phyloP scores from a whole-genome alignment of 2,888 invertebrate genomes.

The Hirtodrosophila cameraria region DNA sequence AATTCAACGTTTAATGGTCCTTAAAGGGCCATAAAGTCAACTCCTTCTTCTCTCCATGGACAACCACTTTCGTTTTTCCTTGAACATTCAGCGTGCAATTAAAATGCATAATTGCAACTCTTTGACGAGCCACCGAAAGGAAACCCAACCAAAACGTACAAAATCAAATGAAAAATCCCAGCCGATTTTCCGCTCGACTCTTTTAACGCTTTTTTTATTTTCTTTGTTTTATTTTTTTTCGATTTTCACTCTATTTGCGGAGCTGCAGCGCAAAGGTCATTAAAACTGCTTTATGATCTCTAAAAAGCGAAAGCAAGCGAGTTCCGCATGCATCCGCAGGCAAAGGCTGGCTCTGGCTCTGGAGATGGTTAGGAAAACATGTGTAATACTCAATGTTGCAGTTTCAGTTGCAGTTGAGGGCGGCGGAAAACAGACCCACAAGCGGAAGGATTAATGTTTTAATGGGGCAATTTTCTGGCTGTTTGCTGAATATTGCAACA shows the following conservation, averaged over 20 bases:
- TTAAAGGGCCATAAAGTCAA: slow-evolving; percentile 68
- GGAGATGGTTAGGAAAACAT: slow-evolving; percentile 39
- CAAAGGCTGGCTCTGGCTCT: not conserved
- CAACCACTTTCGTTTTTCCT: slow-evolving; percentile 68
- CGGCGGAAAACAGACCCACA: no score
- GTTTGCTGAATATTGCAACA: slow-evolving; percentile 72
- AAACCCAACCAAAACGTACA: slow-evolving; percentile 23
- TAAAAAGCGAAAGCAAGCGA: slow-evolving; percentile 71
- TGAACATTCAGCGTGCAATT: slow-evolving; percentile 64
- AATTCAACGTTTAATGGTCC: slow-evolving; percentile 60
- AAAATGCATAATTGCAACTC: slow-evolving; percentile 75
- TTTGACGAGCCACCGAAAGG: slow-evolving; percentile 61
- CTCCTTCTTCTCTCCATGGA: slow-evolving; percentile 36
- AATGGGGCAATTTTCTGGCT: slow-evolving; percentile 60
- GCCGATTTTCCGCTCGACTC: slow-evolving; percentile 18
- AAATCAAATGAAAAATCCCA: slow-evolving; percentile 13
- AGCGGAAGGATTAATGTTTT: slow-evolving; percentile 73
- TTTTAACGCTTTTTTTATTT: slow-evolving; percentile 29
- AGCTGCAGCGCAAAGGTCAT: slow-evolving; percentile 40
- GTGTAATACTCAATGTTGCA: slow-evolving; percentile 37
- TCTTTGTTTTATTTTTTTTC: slow-evolving; percentile 54
- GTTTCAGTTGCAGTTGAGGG: no score
- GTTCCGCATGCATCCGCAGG: slow-evolving; percentile 45
- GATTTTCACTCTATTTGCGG: slow-evolving; percentile 71
- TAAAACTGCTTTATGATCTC: slow-evolving; percentile 72